These are phyloP conservation scores for Platorchestia sp. DNA, from an alignment of 1,140 invertebrate genomes.

Conservation along the genomic window DNA sequence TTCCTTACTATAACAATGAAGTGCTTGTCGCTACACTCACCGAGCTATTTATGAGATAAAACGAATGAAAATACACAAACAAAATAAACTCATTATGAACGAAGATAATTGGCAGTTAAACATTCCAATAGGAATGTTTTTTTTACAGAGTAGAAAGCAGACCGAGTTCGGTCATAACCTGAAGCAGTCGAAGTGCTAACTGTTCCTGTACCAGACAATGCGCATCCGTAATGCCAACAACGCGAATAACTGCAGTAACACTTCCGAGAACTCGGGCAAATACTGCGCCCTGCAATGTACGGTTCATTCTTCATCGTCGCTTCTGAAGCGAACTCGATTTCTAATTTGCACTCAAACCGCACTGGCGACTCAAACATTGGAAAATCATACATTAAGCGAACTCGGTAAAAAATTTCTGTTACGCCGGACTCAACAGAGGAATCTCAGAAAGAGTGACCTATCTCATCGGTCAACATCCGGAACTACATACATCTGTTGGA, in stretches of 20 bases:
- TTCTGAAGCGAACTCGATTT: background rate
- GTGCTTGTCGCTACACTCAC: no score
- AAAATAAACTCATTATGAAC: background rate
- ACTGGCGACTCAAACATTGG: background rate
- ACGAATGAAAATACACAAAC: background rate
- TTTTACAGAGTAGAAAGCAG: background rate
- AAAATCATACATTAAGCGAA: background rate
- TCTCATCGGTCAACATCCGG: background rate
- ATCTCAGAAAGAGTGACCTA: background rate
- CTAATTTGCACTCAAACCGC: background rate
- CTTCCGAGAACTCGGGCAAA: background rate
- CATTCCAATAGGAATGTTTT: background rate
- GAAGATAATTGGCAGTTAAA: background rate
- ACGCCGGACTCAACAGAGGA: background rate
- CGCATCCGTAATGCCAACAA: background rate
- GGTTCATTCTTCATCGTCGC: background rate
- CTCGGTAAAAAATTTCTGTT: background rate
- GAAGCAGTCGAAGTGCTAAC: background rate
- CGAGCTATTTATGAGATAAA: no score
- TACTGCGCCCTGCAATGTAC: background rate
- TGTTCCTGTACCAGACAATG: background rate
- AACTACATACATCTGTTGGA: background rate
- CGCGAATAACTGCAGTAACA: background rate
- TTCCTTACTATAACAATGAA: no score
- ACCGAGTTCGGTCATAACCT: background rate